Percentiles rank a stretch among this genome's conserved stretches.
Evolutionary conservation across 2,888 invertebrate species (phyloP).

Genomic region (Erynnis tages): DNA sequence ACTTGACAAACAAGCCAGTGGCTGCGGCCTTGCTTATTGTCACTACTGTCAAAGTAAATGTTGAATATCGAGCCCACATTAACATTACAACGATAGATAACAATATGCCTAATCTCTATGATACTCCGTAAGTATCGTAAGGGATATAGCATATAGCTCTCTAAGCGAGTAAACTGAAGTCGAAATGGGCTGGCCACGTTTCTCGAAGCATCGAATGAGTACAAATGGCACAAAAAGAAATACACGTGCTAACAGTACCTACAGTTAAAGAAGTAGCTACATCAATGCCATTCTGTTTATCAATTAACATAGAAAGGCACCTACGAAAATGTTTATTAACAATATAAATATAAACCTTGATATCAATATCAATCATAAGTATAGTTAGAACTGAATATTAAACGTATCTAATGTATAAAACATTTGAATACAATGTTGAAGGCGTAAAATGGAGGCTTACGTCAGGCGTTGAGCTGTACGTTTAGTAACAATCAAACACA

Average conservation of each 20-base stretch:
- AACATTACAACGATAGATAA: conserved; percentile 7
- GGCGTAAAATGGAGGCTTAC: conserved; percentile 18
- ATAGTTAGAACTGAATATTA: conserved; percentile 9
- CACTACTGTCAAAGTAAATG: conserved; percentile 22
- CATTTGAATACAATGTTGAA: conserved; percentile 23
- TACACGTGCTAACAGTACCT: no score
- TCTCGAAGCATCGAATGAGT: no score
- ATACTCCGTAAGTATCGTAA: no score
- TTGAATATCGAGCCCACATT: conserved; percentile 15
- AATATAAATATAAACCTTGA: conserved; percentile 4
- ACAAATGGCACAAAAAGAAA: no score
- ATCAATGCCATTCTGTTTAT: no score
- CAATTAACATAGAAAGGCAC: no score
- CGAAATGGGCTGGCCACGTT: no score
- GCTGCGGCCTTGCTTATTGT: conserved; percentile 16
- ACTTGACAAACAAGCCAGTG: conserved; percentile 22
- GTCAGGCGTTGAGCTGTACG: conserved; percentile 4
- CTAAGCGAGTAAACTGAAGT: no score
- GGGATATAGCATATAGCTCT: no score
- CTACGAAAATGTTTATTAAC: no score
- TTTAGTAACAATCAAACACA: conserved; percentile 37
- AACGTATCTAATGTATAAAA: conserved; percentile 17
- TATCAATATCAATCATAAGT: conserved; percentile 5
- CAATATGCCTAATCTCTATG: conserved; percentile 6
- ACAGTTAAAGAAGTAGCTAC: no score